Evolutionary conservation across 2,113 vertebrate species (phyloP), one percentile per base, ranked within the genome.

Genomic region (Rhizomys pruinosus): DNA sequence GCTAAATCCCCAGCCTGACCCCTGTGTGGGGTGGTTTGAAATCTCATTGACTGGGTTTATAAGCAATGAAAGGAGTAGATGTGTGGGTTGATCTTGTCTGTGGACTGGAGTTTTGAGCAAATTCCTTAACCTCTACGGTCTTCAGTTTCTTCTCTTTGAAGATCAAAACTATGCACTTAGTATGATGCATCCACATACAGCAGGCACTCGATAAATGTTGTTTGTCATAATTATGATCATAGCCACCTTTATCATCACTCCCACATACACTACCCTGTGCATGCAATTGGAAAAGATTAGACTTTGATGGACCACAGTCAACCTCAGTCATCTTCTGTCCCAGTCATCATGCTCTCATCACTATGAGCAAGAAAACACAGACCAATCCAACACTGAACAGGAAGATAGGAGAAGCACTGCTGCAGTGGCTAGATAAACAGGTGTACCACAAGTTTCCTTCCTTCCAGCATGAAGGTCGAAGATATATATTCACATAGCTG

Each of bases 111-210:
- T 55, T 87, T 84, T 32, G 34, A 87, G 39, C 2, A n/a, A 37
- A 86, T 63, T 27, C 85, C 66, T 89, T 86, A 88, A 85, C 29
- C 47, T 71, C 89, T 93, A 25, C 73, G 34, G 81, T 27, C 22
- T n/a, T 71, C n/a, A 17, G 4, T 77, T 94, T 81, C 68, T 57
- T 94, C 34, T 80, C 92, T 86, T 74, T 94, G 34, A 87, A 32
- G 39, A 63, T 57, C 55, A 61, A 74, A 44, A 68, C 2, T 27
- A 4, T 22, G 1, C 7, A 52, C 63, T 84, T 37, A 27, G 34
- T 15, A 34, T 13, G n/a, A 19, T 44, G 34, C 17, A 17, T 20
- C 57, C 37, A 17, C 32, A 37, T 9, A 19, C 6, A 37, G 23
- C 4, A 55, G 84, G 23, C 17, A 57, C 73, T 85, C 85, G 39